These are phyloP conservation scores for Thamnaconus septentrionalis DNA, from an alignment of 2,113 vertebrate species.

Conservation along the genomic window DNA sequence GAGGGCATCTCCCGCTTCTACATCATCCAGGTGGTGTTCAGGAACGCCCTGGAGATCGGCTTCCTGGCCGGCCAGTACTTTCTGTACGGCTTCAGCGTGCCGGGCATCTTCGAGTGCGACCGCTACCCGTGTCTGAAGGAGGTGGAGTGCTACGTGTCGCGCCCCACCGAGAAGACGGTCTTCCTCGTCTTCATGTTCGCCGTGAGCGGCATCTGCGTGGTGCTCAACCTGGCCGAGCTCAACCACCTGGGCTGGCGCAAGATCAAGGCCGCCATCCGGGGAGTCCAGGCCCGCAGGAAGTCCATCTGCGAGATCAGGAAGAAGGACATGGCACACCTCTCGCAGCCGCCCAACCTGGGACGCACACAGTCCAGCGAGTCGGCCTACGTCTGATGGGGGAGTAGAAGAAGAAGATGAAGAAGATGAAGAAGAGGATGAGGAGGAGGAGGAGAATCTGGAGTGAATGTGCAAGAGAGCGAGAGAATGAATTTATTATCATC, in stretches of 20 bases:
- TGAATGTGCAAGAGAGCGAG: conserved; percentile 33
- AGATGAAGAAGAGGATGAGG: conserved; percentile 1
- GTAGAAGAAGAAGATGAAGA: conserved; percentile 10
- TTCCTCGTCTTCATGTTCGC: conserved; percentile 93
- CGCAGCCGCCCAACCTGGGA: conserved; percentile 79
- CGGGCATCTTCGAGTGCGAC: conserved; percentile 84
- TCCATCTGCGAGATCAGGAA: conserved; percentile 81
- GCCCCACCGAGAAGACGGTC: conserved; percentile 87
- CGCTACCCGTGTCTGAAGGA: conserved; percentile 88
- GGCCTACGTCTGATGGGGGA: conserved; percentile 79
- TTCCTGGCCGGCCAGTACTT: conserved; percentile 88
- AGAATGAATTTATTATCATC: conserved; percentile 42
- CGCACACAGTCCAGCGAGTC: conserved; percentile 88
- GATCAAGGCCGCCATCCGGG: conserved; percentile 83
- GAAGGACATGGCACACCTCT: conserved; percentile 78
- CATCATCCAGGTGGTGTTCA: conserved; percentile 89
- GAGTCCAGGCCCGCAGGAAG: conserved; percentile 82
- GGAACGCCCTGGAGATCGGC: conserved; percentile 86
- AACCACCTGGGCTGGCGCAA: conserved; percentile 91
- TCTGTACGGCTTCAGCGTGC: conserved; percentile 86
- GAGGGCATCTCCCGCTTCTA: conserved; percentile 89
- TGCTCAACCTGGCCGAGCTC: conserved; percentile 90
- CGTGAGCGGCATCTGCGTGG: conserved; percentile 88
- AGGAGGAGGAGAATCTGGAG: conserved; percentile 14
- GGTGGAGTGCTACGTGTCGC: conserved; percentile 89